Evolutionary conservation across 2,113 vertebrate species (phyloP).

Genomic region (Corydoras maculifer): DNA sequence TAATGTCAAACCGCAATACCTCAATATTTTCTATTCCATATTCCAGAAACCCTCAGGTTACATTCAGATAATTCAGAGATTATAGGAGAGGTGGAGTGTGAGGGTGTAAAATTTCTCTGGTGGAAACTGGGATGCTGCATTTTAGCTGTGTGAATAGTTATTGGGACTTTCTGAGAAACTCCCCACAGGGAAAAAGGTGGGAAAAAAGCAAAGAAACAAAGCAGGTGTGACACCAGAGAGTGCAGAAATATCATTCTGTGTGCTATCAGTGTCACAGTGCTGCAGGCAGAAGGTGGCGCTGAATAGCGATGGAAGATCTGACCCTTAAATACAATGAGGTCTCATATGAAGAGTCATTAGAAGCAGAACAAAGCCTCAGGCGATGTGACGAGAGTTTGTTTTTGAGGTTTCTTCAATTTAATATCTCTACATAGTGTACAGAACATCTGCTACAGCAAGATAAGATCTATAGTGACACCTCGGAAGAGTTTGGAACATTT

Average conservation of each 20-base stretch:
- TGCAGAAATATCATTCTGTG: conserved; percentile 43
- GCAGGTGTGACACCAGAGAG: conserved; percentile 62
- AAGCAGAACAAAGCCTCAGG: conserved; percentile 22
- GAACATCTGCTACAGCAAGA: no score
- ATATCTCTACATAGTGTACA: no score
- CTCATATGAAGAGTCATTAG: conserved; percentile 38
- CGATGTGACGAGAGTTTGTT: not conserved
- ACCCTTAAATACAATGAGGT: conserved; percentile 53
- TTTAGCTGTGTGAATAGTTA: conserved; percentile 48
- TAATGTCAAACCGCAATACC: no score
- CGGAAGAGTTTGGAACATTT: no score
- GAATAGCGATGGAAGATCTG: conserved; percentile 44
- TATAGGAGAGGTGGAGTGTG: not conserved
- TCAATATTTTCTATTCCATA: no score
- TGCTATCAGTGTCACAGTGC: conserved; percentile 60
- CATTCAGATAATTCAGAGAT: not conserved
- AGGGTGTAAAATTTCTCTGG: conserved; percentile 9
- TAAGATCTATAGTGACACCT: no score
- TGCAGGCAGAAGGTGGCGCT: conserved; percentile 45
- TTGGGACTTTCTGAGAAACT: conserved; percentile 61
- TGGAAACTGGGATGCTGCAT: conserved; percentile 25
- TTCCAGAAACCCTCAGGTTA: no score
- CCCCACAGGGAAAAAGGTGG: conserved; percentile 49
- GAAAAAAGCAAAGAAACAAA: conserved; percentile 60
- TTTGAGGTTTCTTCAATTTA: no score